Percentiles rank a stretch among this genome's conserved stretches.
These are phyloP conservation scores for Rousettus madagascariensis DNA, from an alignment of 2,797 vertebrate species.

Conservation along the genomic window DNA sequence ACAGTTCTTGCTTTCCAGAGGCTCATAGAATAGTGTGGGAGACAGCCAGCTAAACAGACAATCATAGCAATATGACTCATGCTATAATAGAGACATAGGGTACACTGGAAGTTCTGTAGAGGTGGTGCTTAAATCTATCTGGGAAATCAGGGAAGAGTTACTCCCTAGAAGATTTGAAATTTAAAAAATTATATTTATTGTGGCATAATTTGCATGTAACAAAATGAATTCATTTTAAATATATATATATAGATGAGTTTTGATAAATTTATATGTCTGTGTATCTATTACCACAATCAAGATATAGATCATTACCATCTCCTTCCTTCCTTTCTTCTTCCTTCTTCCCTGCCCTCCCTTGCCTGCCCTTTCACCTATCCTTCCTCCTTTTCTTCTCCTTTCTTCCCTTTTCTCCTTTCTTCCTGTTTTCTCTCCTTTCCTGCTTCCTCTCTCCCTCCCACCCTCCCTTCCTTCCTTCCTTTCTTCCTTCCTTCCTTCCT, in stretches of 20 bases:
- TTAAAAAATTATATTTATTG: background rate
- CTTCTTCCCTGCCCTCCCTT: rapidly evolving
- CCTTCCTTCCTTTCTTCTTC: background rate
- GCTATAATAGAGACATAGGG: background rate
- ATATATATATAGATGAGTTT: background rate
- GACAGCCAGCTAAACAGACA: background rate
- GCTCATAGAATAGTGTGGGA: background rate
- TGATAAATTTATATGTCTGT: background rate
- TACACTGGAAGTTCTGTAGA: background rate
- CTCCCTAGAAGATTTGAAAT: background rate
- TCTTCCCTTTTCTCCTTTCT: too few relatives aligned
- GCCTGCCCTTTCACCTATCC: too few relatives aligned
- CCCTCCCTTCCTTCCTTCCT: too few relatives aligned
- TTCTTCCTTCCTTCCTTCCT: background rate
- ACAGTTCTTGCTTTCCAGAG: background rate
- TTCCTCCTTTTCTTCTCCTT: background rate
- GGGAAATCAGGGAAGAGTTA: background rate
- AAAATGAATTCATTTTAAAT: background rate
- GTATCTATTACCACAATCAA: background rate
- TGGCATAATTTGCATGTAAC: background rate
- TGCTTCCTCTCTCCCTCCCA: background rate
- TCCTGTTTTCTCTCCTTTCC: background rate
- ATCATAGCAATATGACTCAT: background rate
- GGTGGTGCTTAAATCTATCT: background rate
- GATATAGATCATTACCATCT: background rate